These are phyloP conservation scores for Caenorhabditis sp. DNA, from an alignment of 2,888 invertebrate species.

Conservation along the genomic window DNA sequence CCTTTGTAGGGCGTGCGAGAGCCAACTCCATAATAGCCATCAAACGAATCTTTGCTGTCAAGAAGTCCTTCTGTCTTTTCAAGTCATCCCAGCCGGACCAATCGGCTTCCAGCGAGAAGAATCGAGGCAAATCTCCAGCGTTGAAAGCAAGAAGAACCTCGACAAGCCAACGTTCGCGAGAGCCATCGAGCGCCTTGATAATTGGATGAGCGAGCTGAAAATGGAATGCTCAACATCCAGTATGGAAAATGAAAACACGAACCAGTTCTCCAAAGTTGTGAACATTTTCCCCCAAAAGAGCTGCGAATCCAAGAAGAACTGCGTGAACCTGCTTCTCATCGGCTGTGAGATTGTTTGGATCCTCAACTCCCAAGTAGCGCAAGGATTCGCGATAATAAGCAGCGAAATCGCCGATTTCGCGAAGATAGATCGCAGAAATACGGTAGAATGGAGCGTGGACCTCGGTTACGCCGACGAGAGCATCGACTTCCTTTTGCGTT, in stretches of 20 bases:
- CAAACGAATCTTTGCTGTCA: constrained; percentile 92
- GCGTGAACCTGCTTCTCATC: constrained; percentile 85
- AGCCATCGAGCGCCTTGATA: constrained; percentile 90
- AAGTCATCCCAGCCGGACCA: constrained; percentile 84
- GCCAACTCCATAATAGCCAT: constrained; percentile 99
- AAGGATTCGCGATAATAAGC: constrained; percentile 96
- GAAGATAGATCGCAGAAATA: constrained; percentile 78
- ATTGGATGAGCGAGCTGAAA: constrained; percentile 94
- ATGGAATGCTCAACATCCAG: neutral
- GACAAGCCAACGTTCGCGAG: constrained; percentile 90
- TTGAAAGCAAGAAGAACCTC: constrained; percentile 90
- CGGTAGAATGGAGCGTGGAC: constrained; percentile 83
- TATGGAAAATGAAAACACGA: constrained; percentile 36
- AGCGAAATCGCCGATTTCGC: constrained; percentile 89
- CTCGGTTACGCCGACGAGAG: constrained; percentile 75
- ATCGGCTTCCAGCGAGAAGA: constrained; percentile 86
- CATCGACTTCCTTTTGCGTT: constrained; percentile 76
- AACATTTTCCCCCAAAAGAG: constrained; percentile 94
- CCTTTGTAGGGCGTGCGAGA: constrained; percentile 93
- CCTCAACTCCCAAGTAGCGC: constrained; percentile 87
- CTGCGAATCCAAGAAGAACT: constrained; percentile 94
- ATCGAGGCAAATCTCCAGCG: constrained; percentile 87
- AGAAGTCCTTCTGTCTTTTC: constrained; percentile 74
- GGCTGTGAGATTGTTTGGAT: constrained; percentile 71
- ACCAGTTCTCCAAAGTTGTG: constrained; percentile 97